Evolutionary conservation across 2,797 vertebrate genomes (phyloP).

Genomic region (Lates japonicus): DNA sequence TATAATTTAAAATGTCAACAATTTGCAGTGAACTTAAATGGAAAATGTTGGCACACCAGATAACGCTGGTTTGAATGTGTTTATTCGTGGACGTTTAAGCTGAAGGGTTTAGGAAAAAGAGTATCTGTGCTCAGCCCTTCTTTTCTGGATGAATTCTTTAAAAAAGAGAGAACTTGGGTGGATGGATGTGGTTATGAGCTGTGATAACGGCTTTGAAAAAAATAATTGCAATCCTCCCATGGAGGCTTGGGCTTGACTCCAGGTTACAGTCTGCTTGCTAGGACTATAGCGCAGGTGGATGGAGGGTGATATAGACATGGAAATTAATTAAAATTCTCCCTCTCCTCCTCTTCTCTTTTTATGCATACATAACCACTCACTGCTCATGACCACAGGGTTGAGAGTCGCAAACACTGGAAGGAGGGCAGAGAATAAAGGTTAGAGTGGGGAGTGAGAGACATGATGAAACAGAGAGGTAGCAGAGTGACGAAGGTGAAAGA

Average conservation of each 20-base stretch:
- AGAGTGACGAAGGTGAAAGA: constrained; percentile 59
- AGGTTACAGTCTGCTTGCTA: constrained; percentile 51
- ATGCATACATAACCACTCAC: constrained; percentile 55
- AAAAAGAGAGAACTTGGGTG: constrained; percentile 39
- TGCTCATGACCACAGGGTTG: constrained; percentile 49
- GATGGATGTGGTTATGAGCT: constrained; percentile 49
- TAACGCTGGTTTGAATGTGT: constrained; percentile 21
- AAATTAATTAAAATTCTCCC: constrained; percentile 72
- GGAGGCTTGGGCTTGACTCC: constrained; percentile 57
- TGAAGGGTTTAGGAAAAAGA: constrained; percentile 21
- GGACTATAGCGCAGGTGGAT: constrained; percentile 64
- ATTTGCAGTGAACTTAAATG: too few relatives aligned
- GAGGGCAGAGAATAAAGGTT: constrained; percentile 45
- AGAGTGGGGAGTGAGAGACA: constrained; percentile 13
- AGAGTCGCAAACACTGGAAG: constrained; percentile 29
- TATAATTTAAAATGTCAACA: constrained; percentile 4
- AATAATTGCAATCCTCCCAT: constrained; percentile 65
- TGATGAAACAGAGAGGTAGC: constrained; percentile 18
- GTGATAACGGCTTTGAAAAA: constrained; percentile 48
- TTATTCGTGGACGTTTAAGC: constrained; percentile 37
- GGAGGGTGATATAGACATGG: constrained; percentile 55
- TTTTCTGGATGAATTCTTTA: constrained; percentile 40
- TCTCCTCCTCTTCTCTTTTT: constrained; percentile 44
- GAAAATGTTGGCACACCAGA: background rate
- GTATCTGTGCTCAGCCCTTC: constrained; percentile 18